A percentile compares a stretch with the other conserved stretches of the same genome.
Evolutionary conservation across 2,113 vertebrate species (phyloP).

Genomic region (Nycticorax nycticorax): DNA sequence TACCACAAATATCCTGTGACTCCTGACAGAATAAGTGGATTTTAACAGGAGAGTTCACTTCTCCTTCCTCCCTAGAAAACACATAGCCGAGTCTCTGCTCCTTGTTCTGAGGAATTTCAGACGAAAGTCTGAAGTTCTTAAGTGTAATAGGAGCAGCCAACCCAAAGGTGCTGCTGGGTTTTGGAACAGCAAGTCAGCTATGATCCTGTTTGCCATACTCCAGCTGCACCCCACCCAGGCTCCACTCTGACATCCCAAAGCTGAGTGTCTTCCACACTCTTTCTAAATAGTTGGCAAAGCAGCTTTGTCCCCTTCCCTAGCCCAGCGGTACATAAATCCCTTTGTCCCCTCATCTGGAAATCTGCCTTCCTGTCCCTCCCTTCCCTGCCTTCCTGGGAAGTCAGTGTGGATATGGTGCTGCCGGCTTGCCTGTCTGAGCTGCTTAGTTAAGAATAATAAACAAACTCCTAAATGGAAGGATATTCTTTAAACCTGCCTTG

Average conservation of each 20-base stretch:
- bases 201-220: neutral
- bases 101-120: neutral
- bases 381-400: constrained; percentile 48
- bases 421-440: constrained; percentile 72
- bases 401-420: constrained; percentile 20
- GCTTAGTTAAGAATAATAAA: constrained; percentile 82
- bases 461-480: constrained; percentile 78
- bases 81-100: neutral
- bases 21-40: neutral
- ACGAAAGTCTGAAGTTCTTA: neutral
- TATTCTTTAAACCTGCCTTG: constrained; percentile 75
- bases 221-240: neutral
- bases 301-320: neutral
- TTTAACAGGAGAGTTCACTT: neutral
- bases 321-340: neutral
- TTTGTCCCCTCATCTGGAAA: constrained; percentile 53
- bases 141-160: neutral
- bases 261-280: neutral
- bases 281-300: neutral
- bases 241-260: neutral
- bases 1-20: neutral
- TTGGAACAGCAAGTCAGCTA: neutral
- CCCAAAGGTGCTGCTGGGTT: neutral
- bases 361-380: constrained; percentile 55
- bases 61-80: neutral